Conservation (phyloP, 2,797 vertebrate species). For the Enteromius anoplus region DNA sequence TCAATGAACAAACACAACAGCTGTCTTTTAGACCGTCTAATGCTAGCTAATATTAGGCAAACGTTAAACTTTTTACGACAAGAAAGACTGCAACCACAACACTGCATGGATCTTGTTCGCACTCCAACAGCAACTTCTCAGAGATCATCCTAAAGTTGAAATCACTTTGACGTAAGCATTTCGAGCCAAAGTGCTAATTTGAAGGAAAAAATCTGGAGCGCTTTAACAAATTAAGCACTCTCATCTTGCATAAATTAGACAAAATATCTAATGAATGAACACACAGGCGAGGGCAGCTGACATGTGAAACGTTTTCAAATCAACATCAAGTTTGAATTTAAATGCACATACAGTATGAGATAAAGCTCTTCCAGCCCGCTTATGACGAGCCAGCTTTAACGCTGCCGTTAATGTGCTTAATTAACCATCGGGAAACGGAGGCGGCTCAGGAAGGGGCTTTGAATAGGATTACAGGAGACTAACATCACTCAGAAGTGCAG, state of each 20-base stretch:
- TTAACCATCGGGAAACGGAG: constrained; percentile 67
- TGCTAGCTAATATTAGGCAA: background rate
- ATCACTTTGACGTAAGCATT: background rate
- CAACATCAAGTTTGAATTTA: constrained; percentile 11
- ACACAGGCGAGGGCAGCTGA: background rate
- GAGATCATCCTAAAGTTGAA: background rate
- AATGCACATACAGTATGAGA: background rate
- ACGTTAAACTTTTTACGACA: background rate
- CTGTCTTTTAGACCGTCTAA: background rate
- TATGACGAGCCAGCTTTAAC: constrained; percentile 19
- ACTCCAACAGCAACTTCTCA: background rate
- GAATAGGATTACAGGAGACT: constrained; percentile 74
- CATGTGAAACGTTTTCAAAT: background rate
- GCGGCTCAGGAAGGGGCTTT: constrained; percentile 65
- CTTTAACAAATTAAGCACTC: background rate
- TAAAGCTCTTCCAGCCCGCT: background rate
- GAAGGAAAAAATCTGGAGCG: background rate
- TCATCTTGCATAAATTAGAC: background rate
- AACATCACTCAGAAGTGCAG: constrained; percentile 72
- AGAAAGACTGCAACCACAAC: background rate
- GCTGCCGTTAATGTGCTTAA: constrained; percentile 75
- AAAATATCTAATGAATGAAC: background rate
- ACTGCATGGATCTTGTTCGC: background rate
- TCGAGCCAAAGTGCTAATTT: background rate
- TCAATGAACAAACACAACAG: background rate